Base-by-base conservation (phyloP, 2,888 invertebrate genomes). In the Mesorhabditis sp. region DNA sequence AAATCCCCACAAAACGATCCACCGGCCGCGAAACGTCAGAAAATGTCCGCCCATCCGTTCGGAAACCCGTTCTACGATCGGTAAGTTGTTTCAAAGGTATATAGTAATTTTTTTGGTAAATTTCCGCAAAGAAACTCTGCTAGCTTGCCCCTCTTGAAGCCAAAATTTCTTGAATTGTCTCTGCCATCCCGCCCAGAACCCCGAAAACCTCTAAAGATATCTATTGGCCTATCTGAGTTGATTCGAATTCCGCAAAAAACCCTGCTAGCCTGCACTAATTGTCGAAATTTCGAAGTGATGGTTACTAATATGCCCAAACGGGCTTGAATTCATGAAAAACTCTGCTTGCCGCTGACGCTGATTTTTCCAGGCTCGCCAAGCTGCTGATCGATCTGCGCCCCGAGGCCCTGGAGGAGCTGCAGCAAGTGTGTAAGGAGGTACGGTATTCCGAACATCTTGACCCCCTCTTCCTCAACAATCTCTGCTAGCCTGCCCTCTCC, bases 361-460 rank as follows among this genome's bases (percentile, higher is more conserved):
- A 28, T 50, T 50, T 50, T 50, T 50, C n/a, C 58, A 50, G 58
- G n/a, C 58, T 50, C n/a, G n/a, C 58, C 58, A 50, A 50, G 58
- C n/a, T 50, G 7, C n/a, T 50, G 58, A 13, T 50, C 10, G 58
- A n/a, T 13, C n/a, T n/a, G 58, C 7, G n/a, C 7, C 10, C 7
- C 10, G 58, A 50, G 58, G 58, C 58, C 10, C 7, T 50, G 10
- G 58, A 50, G 58, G 58, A n/a, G n/a, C 7, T 50, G 58, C 7
- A 50, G 58, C 7, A 50, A 50, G 7, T 10, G 10, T 50, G 58
- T 50, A n/a, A 50, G 2, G 58, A 50, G 58, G 58, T 50, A 28
- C 28, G 28, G 28, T 28, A 28, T 28, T 28, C 28, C 1, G 28
- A 28, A 28, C 28, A 28, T 2, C 28, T 28, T 28, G 28, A 28